Evolutionary conservation across 2,888 invertebrate genomes (phyloP), one percentile per base, ranked within the genome.

Genomic region (Drosophila nigricruria): DNA sequence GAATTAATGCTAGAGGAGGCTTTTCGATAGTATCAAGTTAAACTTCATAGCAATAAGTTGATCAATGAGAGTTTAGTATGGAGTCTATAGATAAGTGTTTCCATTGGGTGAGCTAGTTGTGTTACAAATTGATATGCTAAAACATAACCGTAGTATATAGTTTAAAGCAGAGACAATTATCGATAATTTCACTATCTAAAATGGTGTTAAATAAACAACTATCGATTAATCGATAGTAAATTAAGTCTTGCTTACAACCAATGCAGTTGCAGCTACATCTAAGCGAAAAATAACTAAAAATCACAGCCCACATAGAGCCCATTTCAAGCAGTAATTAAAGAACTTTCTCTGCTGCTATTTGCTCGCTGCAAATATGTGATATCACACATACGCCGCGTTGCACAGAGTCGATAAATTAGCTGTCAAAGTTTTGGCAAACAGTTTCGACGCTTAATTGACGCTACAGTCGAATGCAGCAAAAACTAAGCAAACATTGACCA

Each of bases 361-460:
- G 32, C 18, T 20, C 5, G 25, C 34, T 53, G 49, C 45, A 53
- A 36, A 53, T 53, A 52, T 9, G 9, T 3, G 34, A 45, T n/a
- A 43, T 14, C 50, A 38, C 54, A 43, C 62, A 38, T 40, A 42
- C 40, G 47, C 36, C 54, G 23, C 53, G 62, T 69, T 47, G 76
- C 57, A 53, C 47, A n/a, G 8, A 10, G 56, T 30, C 18, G 30
- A 49, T 36, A 72, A 76, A 76, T 76, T 72, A 76, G 76, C 73
- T 77, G 77, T 64, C 77, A 58, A 59, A 69, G 47, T 58, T 52
- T 58, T 62, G 18, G 64, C 61, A 72, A 77, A 77, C 54, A 76
- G 50, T 45, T 38, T n/a, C n/a, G 32, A 18, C 10, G 14, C 43
- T 53, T 54, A 77, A 78, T 77, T 77, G 77, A 73, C 69, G 69